Evolutionary conservation across 2,888 invertebrate genomes (phyloP), one percentile per base, ranked within the genome.

Genomic region (Antheraea assamensis): DNA sequence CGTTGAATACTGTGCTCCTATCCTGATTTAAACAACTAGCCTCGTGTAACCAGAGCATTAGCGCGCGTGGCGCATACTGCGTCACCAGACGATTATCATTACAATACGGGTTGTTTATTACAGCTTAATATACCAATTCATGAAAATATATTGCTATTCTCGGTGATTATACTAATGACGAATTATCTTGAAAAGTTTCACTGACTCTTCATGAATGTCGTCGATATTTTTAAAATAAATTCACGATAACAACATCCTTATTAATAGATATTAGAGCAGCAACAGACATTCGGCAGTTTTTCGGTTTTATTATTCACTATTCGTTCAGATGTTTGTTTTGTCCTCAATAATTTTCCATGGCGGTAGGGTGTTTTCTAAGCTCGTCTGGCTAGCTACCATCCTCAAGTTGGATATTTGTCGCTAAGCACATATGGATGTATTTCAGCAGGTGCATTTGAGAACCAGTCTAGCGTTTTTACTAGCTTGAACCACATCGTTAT

Each of bases 81-180:
- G 61, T 61, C 61, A 61, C 61, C 27, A 61, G 15, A 27, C 61
- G 27, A 61, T 61, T 61, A 58, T 58, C 58, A 58, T 58, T 61
- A 61, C 27, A 61, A 61, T 27, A 27, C 7, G 27, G 24, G 13
- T 27, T 27, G 27, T 61, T 61, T 61, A 61, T 61, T 61, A 61
- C 24, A 13, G 17, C 61, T 61, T 61, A 61, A 61, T 2, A 13
- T 61, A 27, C 27, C 27, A 61, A 61, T 61, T 61, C 61, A 61
- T 15, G 61, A 27, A 30, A 64, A 64, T 30, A 30, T 64, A 64
- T 30, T 8, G 21, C 35, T 35, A 7, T 31, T 68, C n/a, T 35
- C 21, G 66, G 31, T 35, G 30, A 68, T 68, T 68, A 68, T 31
- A 35, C 35, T 3, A 21, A 35, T n/a, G n/a, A 68, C n/a, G 10